Base-by-base conservation (phyloP, 2,113 vertebrate species). In the Bos taurus region DNA sequence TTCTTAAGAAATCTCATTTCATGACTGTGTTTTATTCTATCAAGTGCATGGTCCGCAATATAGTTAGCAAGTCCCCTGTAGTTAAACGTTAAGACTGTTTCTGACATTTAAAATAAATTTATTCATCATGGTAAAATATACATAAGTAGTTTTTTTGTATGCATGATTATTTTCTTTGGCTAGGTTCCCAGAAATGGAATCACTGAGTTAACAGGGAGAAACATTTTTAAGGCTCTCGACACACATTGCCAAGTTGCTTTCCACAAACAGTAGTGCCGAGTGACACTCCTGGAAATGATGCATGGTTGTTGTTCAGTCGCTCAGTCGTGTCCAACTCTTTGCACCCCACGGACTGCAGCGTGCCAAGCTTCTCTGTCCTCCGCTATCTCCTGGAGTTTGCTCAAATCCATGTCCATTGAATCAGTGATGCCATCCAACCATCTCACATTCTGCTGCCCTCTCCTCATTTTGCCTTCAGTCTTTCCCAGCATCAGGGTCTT, bases 151-250 rank as follows among this genome's bases (percentile, higher is more conserved):
- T 88, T 95, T 90, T 71, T 86, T 80, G 8, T 90, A 67, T 77
- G 78, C 78, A 30, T 94, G 91, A 94, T 97, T 96, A 86, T 97
- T 96, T 96, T 97, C 88, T 91, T 97, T 97, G 95, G 94, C 97
- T 93, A 88, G 54, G 43, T 95, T 97, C 94, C 97, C 93, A 92
- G 97, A 95, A 88, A 30, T 16, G 5, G 89, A 97, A 97, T 97
- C 95, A 97, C 77, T 33, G 95, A 89, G 56, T 94, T 94, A 96
- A 97, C 15, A n/a, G 64, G 89, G 88, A 81, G 78, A 83, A 93
- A 87, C 43, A 23, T 96, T 96, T 95, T 97, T 95, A 89, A 95
- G 93, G 96, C 82, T 91, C 87, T 95, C 88, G 91, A 94, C 78
- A 59, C 77, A 89, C 78, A 36, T 54, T 74, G 60, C 91, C 93